Evolutionary conservation across 2,797 vertebrate species (phyloP).

Genomic region (Chaetodon trifasciatus): DNA sequence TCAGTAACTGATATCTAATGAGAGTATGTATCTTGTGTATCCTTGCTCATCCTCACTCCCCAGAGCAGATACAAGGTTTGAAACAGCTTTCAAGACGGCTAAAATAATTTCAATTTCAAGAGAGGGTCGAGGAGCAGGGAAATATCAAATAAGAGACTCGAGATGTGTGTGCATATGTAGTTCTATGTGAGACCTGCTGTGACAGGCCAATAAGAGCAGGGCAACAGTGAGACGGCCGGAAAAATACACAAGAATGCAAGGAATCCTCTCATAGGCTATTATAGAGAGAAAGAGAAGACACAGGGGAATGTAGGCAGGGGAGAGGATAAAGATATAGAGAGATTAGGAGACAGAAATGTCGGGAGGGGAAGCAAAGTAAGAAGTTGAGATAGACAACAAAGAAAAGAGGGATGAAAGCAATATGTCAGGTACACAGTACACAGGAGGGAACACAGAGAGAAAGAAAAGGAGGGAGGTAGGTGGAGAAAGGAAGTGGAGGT

Average conservation of each 20-base stretch:
- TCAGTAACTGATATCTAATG: too few species aligned
- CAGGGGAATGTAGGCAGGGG: constrained; percentile 42
- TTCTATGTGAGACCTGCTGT: constrained; percentile 49
- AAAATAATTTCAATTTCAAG: too few species aligned
- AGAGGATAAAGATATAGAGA: constrained; percentile 41
- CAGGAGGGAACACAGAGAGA: constrained; percentile 33
- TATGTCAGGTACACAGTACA: constrained; percentile 52
- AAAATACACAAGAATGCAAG: constrained; percentile 74
- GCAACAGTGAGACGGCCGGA: constrained; percentile 25
- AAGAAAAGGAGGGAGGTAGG: constrained; percentile 18
- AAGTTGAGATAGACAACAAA: constrained; percentile 42
- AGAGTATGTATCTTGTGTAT: too few species aligned
- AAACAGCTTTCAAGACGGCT: too few species aligned
- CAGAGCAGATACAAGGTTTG: too few species aligned
- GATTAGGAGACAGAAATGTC: background rate
- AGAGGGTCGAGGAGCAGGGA: too few species aligned
- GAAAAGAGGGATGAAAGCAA: constrained; percentile 38
- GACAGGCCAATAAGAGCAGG: constrained; percentile 41
- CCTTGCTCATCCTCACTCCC: too few species aligned
- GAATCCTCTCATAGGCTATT: constrained; percentile 67
- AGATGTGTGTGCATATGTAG: background rate
- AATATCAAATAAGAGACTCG: too few species aligned
- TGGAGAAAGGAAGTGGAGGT: constrained; percentile 57
- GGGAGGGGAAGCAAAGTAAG: constrained; percentile 16
- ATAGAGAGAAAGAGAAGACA: constrained; percentile 40